phyloP scores from a whole-genome alignment of 2,888 invertebrate species.

The Geophilus truncorum region DNA sequence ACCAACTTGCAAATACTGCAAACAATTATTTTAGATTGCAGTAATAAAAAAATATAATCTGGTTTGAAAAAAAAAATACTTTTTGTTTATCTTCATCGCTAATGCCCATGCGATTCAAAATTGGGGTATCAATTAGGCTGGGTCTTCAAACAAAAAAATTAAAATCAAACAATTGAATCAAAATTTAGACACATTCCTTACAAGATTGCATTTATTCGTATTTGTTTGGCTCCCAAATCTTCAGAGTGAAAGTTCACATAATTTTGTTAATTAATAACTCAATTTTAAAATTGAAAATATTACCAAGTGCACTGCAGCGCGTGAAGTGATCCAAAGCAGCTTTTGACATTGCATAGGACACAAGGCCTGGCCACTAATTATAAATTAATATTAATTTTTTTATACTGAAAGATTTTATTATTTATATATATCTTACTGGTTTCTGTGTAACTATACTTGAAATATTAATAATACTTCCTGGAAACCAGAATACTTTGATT shows the following conservation, averaged over 20 bases:
- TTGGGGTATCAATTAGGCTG: not conserved
- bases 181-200: no score
- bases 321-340: slow-evolving; percentile 22
- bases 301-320: not conserved
- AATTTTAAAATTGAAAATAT: not conserved
- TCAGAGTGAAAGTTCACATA: not conserved
- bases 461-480: not conserved
- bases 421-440: not conserved
- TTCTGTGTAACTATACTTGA: not conserved
- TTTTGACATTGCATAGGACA: not conserved
- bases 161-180: not conserved
- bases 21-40: not conserved
- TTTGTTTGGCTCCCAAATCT: not conserved
- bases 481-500: not conserved
- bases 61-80: not conserved
- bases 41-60: not conserved
- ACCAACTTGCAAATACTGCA: not conserved
- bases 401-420: not conserved
- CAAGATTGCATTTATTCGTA: not conserved
- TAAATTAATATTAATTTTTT: not conserved
- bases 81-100: not conserved
- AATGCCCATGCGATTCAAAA: not conserved
- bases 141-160: not conserved
- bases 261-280: not conserved
- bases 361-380: not conserved